Evolutionary conservation across 1,140 invertebrate genomes (phyloP), one percentile per base, ranked within the genome.

Genomic region (Drosophila neocordata): DNA sequence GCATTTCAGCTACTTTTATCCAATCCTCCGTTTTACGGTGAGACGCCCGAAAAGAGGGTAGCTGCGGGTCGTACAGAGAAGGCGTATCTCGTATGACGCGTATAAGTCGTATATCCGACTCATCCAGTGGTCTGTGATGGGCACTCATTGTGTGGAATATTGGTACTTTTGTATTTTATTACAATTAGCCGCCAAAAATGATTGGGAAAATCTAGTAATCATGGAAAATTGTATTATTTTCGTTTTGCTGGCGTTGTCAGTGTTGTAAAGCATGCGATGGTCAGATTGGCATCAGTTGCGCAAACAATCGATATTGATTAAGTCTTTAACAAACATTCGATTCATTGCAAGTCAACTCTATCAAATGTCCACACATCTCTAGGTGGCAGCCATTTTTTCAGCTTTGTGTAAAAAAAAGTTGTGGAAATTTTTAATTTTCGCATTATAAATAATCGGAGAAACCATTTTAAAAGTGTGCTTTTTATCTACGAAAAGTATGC

Each of bases 21-120:
- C 89, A 91, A 59, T 88, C 79, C 69, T 90, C 74, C 15, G 89
- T 89, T 38, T 91, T 91, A 5, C 83, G 63, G 35, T 91, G 80
- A 5, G 82, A 79, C 0, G 84, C 69, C 11, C 85, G 79, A 59
- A 91, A 91, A 5, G 77, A 79, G 71, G n/a, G 75, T 56, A 69
- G 59, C 68, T 77, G 66, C 22, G 79, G 68, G 15, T 91, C 85
- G 37, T 91, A 91, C 2, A 91, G 65, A 18, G 79, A 77, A 0
- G 89, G 85, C 11, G 89, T 85, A 2, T 70, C 77, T 12, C 72
- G 73, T 31, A 91, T 80, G 5, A 73, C 70, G 5, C 65, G 73
- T 62, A 91, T 91, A 58, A 91, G 60, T 34, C 62, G 31, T 7
- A 90, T 62, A 62, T 91, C 89, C 4, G 79, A 73, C 13, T 81